phyloP scores from a whole-genome alignment of 2,113 vertebrate species.

The Sitta europaea region DNA sequence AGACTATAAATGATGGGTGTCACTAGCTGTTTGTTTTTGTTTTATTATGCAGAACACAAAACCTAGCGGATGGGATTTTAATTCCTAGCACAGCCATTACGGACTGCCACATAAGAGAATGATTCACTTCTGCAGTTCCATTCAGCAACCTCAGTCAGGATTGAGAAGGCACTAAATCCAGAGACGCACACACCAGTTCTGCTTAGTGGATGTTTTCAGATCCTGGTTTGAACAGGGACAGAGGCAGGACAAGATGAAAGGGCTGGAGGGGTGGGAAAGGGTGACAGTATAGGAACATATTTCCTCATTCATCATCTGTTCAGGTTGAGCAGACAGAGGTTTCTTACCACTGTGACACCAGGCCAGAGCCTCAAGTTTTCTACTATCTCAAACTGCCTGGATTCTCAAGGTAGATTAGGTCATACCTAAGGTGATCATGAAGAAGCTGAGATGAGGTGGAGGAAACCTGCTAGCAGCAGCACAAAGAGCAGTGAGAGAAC shows the following conservation, averaged over 20 bases:
- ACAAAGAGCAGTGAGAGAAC: fast-evolving
- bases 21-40: background rate
- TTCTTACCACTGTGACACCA: background rate
- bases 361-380: background rate
- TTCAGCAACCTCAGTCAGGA: background rate
- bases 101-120: background rate
- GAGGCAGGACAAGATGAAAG: background rate
- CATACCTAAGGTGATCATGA: background rate
- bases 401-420: background rate
- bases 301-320: background rate
- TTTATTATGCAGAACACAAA: background rate
- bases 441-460: background rate
- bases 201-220: background rate
- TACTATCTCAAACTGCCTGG: background rate
- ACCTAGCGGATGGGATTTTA: background rate
- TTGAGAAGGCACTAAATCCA: background rate
- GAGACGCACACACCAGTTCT: background rate
- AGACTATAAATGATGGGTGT: background rate
- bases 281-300: background rate
- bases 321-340: background rate
- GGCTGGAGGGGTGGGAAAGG: background rate
- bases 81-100: background rate
- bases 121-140: background rate
- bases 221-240: background rate
- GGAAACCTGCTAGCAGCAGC: background rate